Percentiles rank a stretch among this genome's conserved stretches.
Evolutionary conservation across 2,888 invertebrate species (phyloP).

Genomic region (Crossocerus cetratus): DNA sequence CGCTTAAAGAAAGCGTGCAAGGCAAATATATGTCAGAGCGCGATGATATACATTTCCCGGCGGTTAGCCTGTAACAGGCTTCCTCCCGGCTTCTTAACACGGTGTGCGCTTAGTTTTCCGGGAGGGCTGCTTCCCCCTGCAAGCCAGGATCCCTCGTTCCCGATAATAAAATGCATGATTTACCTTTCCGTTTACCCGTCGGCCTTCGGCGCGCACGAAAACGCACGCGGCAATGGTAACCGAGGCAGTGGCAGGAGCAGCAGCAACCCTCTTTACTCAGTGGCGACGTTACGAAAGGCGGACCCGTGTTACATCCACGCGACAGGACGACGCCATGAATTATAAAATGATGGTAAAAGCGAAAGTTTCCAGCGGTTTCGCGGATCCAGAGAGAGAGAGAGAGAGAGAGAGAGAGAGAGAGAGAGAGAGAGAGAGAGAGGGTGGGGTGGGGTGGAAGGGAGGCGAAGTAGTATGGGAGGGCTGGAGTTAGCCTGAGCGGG

Average conservation of each 20-base stretch:
- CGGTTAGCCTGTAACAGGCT: neutral
- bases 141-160: slow-evolving; percentile 33
- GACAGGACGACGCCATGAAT: slow-evolving; percentile 74
- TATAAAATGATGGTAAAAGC: slow-evolving; percentile 77
- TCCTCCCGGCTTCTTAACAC: slow-evolving; percentile 10
- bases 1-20: neutral
- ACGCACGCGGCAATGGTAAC: slow-evolving; percentile 37
- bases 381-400: slow-evolving; percentile 37
- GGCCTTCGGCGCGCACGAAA: slow-evolving; percentile 27
- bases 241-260: neutral
- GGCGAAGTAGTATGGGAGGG: neutral
- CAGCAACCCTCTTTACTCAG: slow-evolving; percentile 66
- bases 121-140: slow-evolving; percentile 11
- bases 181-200: slow-evolving; percentile 62
- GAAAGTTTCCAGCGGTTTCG: slow-evolving; percentile 73
- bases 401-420: slow-evolving; percentile 6
- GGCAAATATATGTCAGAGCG: slow-evolving; percentile 30
- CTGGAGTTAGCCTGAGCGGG: slow-evolving; percentile 29
- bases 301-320: slow-evolving; percentile 64
- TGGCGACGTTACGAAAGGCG: slow-evolving; percentile 61
- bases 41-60: slow-evolving; percentile 8
- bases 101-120: slow-evolving; percentile 36
- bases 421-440: slow-evolving; percentile 17
- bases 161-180: slow-evolving; percentile 74
- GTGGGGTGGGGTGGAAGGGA: neutral